Percentiles rank a stretch among this genome's conserved stretches.
Evolutionary conservation across 23 tunicate species (phyloP).

Genomic region (Trididemnum miniatum): DNA sequence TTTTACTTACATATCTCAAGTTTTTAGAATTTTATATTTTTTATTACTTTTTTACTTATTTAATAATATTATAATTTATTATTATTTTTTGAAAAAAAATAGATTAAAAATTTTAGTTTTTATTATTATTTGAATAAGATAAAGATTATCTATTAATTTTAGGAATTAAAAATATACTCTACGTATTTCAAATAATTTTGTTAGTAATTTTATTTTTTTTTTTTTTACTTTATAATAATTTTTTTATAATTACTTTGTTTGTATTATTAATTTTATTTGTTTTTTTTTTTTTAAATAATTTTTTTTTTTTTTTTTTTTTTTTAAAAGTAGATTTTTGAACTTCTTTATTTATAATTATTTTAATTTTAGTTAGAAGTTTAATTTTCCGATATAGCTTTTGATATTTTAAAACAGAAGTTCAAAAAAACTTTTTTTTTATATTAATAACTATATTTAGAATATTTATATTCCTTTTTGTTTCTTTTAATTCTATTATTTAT

Average conservation of each 20-base stretch:
- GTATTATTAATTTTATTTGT: too few species aligned
- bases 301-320: too few species aligned
- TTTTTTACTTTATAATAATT: not conserved
- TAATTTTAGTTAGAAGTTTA: not conserved
- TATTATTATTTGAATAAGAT: not conserved
- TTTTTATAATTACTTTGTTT: not conserved
- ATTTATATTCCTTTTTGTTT: not conserved
- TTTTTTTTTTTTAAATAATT: too few species aligned
- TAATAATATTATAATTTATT: not conserved
- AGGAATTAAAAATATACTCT: too few species aligned
- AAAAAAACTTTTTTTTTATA: not conserved
- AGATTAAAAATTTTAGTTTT: not conserved
- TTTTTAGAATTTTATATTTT: conserved; percentile 10
- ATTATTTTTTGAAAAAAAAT: conserved; percentile 17
- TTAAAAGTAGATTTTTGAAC: too few species aligned
- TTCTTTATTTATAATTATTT: not conserved
- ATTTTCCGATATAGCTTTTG: not conserved
- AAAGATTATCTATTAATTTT: too few species aligned
- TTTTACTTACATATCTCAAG: not conserved
- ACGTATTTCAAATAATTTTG: not conserved
- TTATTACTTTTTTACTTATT: not conserved
- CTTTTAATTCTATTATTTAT: not conserved
- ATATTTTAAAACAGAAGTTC: not conserved
- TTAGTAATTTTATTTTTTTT: not conserved
- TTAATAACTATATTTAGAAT: not conserved